Evolutionary conservation across 1,140 invertebrate genomes (phyloP), one percentile per base, ranked within the genome.

Genomic region (Fopius arisanus): DNA sequence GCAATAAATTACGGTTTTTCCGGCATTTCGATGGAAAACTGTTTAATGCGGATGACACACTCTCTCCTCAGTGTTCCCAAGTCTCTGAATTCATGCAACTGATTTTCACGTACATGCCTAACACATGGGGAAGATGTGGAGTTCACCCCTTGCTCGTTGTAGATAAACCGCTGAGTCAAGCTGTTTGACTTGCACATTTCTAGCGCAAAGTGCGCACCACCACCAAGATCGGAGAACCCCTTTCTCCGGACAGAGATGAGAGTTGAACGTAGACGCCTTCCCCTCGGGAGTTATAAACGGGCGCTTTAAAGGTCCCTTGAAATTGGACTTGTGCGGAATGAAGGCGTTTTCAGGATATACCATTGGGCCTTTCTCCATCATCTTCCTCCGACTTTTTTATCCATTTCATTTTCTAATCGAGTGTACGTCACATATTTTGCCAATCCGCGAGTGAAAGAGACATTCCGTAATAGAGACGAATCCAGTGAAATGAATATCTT

Each of bases 131-230:
- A 23, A 12, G 19, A 59, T 26, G 54, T 59, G 54, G 19, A 59
- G 54, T 28, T 28, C 54, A 59, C 54, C 43, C 54, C 54, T 59
- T 21, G 26, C 14, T 28, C 54, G 73, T 67, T 73, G 63, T 77
- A 78, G 75, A 85, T 85, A 84, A 84, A 86, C 78, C 79, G 81
- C 79, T 82, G 83, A 82, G 82, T 81, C 81, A 81, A 82, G 80
- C 82, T 85, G 82, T 86, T 86, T 85, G 82, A 86, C 85, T 86
- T 85, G 82, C 82, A 84, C 85, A 84, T 86, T 85, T 85, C 82
- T 82, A 78, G 78, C 76, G 77, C 62, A 76, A 77, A 77, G 79
- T 65, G 67, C 63, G 69, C 37, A 43, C 73, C 63, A 69, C 54
- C 63, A 40, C 66, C 33, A 59, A 23, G 23, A 59, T 59, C 40